Base-by-base conservation (phyloP, 1,140 invertebrate species). In the Drosophila auraria region DNA sequence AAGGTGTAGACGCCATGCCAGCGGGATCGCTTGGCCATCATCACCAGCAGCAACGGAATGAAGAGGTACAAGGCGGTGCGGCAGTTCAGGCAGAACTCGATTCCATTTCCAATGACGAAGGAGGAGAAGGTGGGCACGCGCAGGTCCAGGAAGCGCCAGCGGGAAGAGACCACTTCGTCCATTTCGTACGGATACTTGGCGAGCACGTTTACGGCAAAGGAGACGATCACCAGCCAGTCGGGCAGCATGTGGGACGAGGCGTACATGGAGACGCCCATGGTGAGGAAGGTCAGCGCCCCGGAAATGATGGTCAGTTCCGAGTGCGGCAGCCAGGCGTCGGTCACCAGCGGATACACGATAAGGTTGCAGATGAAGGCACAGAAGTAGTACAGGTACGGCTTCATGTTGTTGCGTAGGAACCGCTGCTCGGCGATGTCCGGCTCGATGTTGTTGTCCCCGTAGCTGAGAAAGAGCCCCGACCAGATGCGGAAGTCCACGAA, bases 161-260 rank as follows among this genome's bases (percentile, higher is more conserved):
- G 95, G 66, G 96, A 96, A 11, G 95, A 95, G 0, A 97, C 96
- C 0, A 97, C 96, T 1, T 96, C 95, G 66, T 97, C 96, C 64
- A 96, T 96, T 82, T 97, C 97, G 72, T 97, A 97, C 0, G 97
- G 97, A 93, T 97, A 97, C 87, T 97, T 97, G 0, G 96, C 96
- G 1, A 97, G 93, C 0, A 97, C 96, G 81, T 97, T 96, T 0
- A 97, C 94, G 4, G 95, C 95, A 82, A 97, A 97, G 8, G 97
- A 97, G 5, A 97, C 93, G 0, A 98, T 93, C 0, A 95, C 95
- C 5, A 97, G 87, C 9, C 95, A 93, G 86, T 97, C 97, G 0
- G 96, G 95, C 54, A 95, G 94, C 50, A 91, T 84, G 0, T 93
- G 93, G 0, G 93, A 93, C 0, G 93, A 92, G 33, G 94, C 94